These are phyloP conservation scores for Thyatira batis DNA, from an alignment of 2,888 invertebrate genomes.

Conservation along the genomic window DNA sequence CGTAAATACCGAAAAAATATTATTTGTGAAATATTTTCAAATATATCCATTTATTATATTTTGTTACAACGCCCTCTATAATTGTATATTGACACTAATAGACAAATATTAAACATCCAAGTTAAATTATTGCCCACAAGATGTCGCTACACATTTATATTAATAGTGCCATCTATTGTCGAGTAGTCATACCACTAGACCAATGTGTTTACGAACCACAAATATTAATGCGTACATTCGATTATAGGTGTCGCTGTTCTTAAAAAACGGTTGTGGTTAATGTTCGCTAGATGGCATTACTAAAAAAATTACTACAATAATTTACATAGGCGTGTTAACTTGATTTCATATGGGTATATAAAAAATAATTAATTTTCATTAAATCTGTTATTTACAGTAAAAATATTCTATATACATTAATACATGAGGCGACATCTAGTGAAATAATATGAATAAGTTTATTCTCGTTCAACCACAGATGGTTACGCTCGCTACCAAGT, in stretches of 20 bases:
- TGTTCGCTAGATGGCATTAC: slow-evolving; percentile 11
- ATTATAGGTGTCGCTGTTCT: neutral
- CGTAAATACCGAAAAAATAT: too few relatives aligned
- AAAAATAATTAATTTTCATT: too few relatives aligned
- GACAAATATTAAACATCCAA: too few relatives aligned
- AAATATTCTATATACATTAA: neutral
- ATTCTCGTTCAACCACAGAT: neutral
- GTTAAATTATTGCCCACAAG: too few relatives aligned
- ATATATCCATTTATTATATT: too few relatives aligned
- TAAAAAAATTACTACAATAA: neutral
- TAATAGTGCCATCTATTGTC: slow-evolving; percentile 8
- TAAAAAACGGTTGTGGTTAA: neutral
- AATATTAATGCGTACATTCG: neutral
- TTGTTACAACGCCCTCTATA: too few relatives aligned
- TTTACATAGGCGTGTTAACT: too few relatives aligned
- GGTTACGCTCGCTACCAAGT: slow-evolving; percentile 19
- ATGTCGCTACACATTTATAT: slow-evolving; percentile 11
- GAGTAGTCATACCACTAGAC: neutral
- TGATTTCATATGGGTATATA: too few relatives aligned
- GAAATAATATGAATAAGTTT: neutral
- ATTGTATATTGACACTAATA: too few relatives aligned
- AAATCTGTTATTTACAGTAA: slow-evolving; percentile 7
- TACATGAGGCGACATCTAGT: neutral
- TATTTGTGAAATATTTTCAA: too few relatives aligned
- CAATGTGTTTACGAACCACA: neutral